Base-by-base conservation (phyloP, 2,113 vertebrate species). In the Podilymbus podiceps region DNA sequence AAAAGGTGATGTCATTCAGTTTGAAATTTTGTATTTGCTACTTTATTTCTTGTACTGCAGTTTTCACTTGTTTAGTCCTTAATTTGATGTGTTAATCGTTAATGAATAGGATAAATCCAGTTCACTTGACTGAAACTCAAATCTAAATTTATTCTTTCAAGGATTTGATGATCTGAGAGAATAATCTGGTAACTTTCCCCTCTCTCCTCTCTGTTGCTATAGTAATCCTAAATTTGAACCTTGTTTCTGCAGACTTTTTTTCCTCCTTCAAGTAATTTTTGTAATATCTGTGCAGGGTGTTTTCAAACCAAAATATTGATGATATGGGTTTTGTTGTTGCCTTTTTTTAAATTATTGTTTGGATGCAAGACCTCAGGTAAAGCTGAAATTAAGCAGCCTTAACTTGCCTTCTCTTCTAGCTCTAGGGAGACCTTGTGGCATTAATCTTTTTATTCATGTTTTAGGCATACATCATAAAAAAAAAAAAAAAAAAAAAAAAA, bases 161-260 rank as follows among this genome's bases (percentile, higher is more conserved):
- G 60, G 44, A 50, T 80, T 53, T 83, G 42, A 75, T 93, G 81
- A 86, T 82, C 52, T 71, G 50, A 88, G 62, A 73, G 67, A 76
- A 68, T 95, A 91, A 85, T 88, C 44, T 96, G 67, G 38, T 93
- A 58, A 52, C 79, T 95, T 93, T 55, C 22, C 7, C 67, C 24
- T 87, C 52, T 68, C 23, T 83, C 11, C 5, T 83, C 31, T 62
- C 47, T 83, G 95, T 96, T 96, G 78, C 96, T 88, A 85, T 97
- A 93, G 96, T 93, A 93, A 96, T 95, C 68, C 75, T 93, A 96
- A 97, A 93, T 90, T 93, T 89, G 90, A 94, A 88, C 50, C 28
- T 80, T 76, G 40, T 38, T 93, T 90, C 93, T 90, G 53, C 33
- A 85, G 67, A 33, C n/a, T 5, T 19, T 10, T 46, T 82, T 85